phyloP scores from a whole-genome alignment of 2,797 vertebrate genomes.

The Chelmon rostratus region DNA sequence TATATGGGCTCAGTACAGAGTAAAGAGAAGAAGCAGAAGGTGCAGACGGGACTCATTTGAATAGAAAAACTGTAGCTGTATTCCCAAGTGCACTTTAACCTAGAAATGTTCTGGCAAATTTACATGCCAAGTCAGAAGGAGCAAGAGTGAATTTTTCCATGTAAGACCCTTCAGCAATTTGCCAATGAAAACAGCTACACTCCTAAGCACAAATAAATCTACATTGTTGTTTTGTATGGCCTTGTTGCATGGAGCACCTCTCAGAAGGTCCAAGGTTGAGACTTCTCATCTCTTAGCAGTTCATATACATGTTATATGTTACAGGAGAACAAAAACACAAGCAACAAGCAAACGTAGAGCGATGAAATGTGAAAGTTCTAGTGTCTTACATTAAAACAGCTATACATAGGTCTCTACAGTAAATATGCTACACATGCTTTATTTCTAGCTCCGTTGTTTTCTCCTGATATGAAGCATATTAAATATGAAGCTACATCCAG shows the following conservation, averaged over 20 bases:
- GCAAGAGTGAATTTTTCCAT: conserved; percentile 13
- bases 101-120: conserved; percentile 17
- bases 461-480: neutral
- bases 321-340: neutral
- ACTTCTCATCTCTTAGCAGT: neutral
- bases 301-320: neutral
- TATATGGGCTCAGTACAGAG: conserved; percentile 30
- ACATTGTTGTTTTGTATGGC: neutral
- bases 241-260: neutral
- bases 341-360: neutral
- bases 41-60: neutral
- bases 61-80: neutral
- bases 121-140: conserved; percentile 6
- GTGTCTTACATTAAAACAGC: neutral
- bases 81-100: conserved; percentile 8
- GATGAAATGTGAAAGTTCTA: neutral
- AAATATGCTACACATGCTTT: neutral
- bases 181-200: conserved; percentile 6
- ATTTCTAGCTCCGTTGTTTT: neutral
- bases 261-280: neutral
- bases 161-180: conserved; percentile 12
- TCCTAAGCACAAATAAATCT: conserved; percentile 10
- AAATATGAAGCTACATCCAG: neutral
- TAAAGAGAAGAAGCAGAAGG: neutral
- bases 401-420: too few species aligned